A percentile compares a stretch with the other conserved stretches of the same genome.
These are phyloP conservation scores for Caenorhabditis angaria DNA, from an alignment of 2,888 invertebrate species.

Conservation along the genomic window DNA sequence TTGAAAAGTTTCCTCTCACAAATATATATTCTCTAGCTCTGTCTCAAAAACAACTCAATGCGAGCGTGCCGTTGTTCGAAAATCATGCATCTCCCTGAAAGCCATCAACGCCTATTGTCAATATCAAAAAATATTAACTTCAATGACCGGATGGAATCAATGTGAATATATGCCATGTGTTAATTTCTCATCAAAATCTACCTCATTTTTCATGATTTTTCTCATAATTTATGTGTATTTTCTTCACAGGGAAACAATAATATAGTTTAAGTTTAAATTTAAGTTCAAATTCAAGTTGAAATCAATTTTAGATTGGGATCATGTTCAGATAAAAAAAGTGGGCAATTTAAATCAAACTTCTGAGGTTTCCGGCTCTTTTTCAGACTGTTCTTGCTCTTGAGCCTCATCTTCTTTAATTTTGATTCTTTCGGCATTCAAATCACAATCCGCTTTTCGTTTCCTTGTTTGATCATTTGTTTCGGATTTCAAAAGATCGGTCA, in stretches of 20 bases:
- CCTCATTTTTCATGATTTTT: too few species aligned
- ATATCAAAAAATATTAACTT: slow-evolving; percentile 28
- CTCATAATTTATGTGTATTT: too few species aligned
- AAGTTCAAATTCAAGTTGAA: too few species aligned
- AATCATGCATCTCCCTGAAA: slow-evolving; percentile 17
- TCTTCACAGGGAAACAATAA: too few species aligned
- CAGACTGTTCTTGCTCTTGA: slow-evolving; percentile 13
- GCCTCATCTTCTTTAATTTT: slow-evolving; percentile 38
- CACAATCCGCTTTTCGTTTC: slow-evolving; percentile 39
- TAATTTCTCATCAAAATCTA: too few species aligned
- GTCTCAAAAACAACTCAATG: slow-evolving; percentile 35
- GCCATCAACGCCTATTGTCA: slow-evolving; percentile 31
- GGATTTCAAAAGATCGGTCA: slow-evolving; percentile 37
- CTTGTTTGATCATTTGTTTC: slow-evolving; percentile 36
- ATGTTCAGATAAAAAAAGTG: too few species aligned
- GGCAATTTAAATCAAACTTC: too few species aligned
- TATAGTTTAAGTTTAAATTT: too few species aligned
- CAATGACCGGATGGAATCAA: slow-evolving; percentile 34
- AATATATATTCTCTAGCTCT: slow-evolving; percentile 19
- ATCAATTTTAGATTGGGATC: too few species aligned
- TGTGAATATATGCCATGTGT: slow-evolving; percentile 39
- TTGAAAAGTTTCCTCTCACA: not conserved
- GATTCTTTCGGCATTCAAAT: slow-evolving; percentile 28
- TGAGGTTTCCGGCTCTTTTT: too few species aligned
- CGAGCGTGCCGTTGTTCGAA: slow-evolving; percentile 34